Evolutionary conservation across 2,797 vertebrate genomes (phyloP).

Genomic region (Pipistrellus kuhlii): DNA sequence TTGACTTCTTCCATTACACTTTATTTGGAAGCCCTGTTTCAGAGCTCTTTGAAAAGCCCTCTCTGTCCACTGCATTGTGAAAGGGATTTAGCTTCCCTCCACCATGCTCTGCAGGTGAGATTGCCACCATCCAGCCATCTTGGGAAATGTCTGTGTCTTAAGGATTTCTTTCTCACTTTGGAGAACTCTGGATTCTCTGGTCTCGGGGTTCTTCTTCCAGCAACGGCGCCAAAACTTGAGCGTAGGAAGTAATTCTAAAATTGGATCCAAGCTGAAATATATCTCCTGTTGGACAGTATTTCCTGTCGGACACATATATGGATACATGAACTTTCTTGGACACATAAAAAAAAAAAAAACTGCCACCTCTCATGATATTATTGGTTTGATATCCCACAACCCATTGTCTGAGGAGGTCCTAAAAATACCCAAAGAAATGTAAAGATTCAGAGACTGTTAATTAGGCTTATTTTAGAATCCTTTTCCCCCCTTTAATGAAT

Average conservation of each 20-base stretch:
- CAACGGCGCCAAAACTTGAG: not conserved
- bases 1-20: not conserved
- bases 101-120: not conserved
- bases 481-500: not conserved
- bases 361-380: not conserved
- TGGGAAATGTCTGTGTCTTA: not conserved
- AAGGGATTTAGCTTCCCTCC: not conserved
- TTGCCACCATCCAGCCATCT: not conserved
- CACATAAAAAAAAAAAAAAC: not conserved
- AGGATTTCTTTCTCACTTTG: not conserved
- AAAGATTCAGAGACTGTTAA: constrained; percentile 22
- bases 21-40: not conserved
- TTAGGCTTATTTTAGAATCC: not conserved
- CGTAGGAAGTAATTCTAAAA: not conserved
- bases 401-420: not conserved
- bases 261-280: not conserved
- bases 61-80: not conserved
- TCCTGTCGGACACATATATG: not conserved
- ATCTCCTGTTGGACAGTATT: not conserved
- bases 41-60: not conserved
- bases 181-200: not conserved
- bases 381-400: constrained; percentile 3
- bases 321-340: not conserved
- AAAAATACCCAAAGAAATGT: not conserved
- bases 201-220: not conserved